Base-by-base conservation (phyloP, 2,113 vertebrate genomes). In the Hirundichthys speculiger region DNA sequence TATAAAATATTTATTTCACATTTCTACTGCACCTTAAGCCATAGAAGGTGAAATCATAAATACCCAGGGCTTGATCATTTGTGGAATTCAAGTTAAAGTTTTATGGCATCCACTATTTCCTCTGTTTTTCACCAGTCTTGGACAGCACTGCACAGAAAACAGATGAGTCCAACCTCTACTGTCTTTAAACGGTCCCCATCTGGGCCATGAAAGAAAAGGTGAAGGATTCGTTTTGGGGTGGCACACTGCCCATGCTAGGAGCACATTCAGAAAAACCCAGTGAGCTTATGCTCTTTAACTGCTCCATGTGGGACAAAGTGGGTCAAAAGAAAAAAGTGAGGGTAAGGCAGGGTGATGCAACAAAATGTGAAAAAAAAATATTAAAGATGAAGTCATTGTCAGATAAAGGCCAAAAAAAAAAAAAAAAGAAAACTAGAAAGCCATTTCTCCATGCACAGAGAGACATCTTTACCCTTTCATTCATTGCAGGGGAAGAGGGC, bases 211-310 rank as follows among this genome's bases (percentile, higher is more conserved):
- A 79, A 66, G 65, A 34, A 69, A 54, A 63, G 79, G 63, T 80
- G 77, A 71, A 19, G 46, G 3, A 56, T 64, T 73, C 75, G 68
- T 73, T 59, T 56, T 8, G 46, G 62, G 55, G 60, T 22, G 19
- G 59, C 64, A 73, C 63, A 64, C 62, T 86, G 75, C 72, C 71
- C 47, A 88, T 87, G 88, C 79, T 65, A 74, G 67, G 62, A 87
- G 47, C 74, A 61, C 48, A 68, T 52, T 72, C 54, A 47, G 71
- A 53, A 68, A 66, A 77, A 84, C 40, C 18, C 8, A 18, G 11
- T 69, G 79, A 83, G 77, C 86, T 75, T 38, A 45, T 82, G 75
- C 69, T 78, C 69, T 83, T 74, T 89, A 88, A 88, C 82, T 86
- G 84, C 59, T 68, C 74, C 90, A 85, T 83, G 53, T 51, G 87